A percentile compares a stretch with the other conserved stretches of the same genome.
phyloP scores from a whole-genome alignment of 2,888 invertebrate genomes.

The Spodoptera exigua region DNA sequence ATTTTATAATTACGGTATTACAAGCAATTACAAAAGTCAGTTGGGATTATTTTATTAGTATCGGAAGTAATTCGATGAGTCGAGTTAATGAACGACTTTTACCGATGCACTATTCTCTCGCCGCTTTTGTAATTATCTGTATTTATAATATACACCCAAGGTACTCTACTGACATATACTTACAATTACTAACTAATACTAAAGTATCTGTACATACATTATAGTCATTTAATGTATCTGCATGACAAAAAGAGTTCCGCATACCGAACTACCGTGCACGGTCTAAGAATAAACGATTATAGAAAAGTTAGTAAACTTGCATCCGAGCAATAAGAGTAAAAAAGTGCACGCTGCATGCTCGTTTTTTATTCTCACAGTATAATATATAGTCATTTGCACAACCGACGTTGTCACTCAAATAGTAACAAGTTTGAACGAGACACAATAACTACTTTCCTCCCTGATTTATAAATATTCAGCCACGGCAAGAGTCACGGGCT shows the following conservation, averaged over 20 bases:
- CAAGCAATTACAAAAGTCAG: conserved; percentile 17
- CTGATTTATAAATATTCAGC: background rate
- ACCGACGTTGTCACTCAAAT: conserved; percentile 1
- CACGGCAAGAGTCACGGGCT: background rate
- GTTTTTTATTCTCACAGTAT: background rate
- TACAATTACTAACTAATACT: conserved; percentile 40
- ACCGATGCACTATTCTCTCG: too few species aligned
- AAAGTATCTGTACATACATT: conserved; percentile 30
- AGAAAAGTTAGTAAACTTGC: conserved; percentile 4
- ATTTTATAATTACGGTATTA: conserved; percentile 1
- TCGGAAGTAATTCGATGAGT: too few species aligned
- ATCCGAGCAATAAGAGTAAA: background rate
- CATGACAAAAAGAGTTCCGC: conserved; percentile 26
- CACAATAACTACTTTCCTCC: background rate
- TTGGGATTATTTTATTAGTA: too few species aligned
- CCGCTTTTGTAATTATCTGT: conserved; percentile 19
- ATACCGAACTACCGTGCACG: conserved; percentile 29
- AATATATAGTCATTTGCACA: background rate
- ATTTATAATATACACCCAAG: conserved; percentile 17
- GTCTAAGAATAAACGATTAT: conserved; percentile 3
- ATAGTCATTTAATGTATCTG: conserved; percentile 16
- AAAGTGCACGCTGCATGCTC: background rate
- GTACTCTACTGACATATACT: conserved; percentile 36
- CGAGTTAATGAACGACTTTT: too few species aligned
- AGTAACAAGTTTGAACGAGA: conserved; percentile 1